Evolutionary conservation across 2,797 vertebrate genomes (phyloP), one percentile per base, ranked within the genome.

Genomic region (Oceanodroma leucorhoa): DNA sequence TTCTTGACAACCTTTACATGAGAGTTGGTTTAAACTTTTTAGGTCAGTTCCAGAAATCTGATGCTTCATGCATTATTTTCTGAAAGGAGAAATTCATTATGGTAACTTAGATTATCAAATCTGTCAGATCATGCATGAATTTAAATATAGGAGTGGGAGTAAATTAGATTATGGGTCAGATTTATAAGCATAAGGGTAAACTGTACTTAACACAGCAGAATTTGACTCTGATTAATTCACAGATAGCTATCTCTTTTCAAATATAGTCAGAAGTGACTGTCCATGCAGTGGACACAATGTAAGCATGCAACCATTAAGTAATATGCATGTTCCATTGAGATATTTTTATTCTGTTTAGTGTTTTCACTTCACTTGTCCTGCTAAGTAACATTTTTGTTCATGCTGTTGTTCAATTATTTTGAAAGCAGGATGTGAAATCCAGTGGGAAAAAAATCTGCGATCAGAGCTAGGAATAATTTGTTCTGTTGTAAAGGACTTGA

Each of bases 151-250:
- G 43, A 90, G 34, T 58, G 29, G 51, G 11, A 50, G 10, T 69
- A 81, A 76, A 83, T 83, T 76, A 62, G 73, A 81, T 93, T 65
- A 61, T 24, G 30, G 41, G 19, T 51, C 83, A 94, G 58, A 88
- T 83, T 86, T 86, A 38, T 61, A 85, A 78, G 51, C 45, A 71
- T 36, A 78, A 67, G 38, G 8, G 27, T 91, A 91, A 93, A 46
- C 17, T 36, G 45, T 18, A 57, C 27, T 81, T 88, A 78, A 67
- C 57, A 46, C 3, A 81, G 54, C 36, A 65, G 75, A 80, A 65
- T 66, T 64, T 82, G 13, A 36, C 4, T 30, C 51, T 79, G n/a
- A 86, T 75, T 75, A 93, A 77, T 70, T 85, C 48, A 76, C 19
- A 73, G 34, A 51, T 10, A 69, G 2, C 18, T 30, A 9, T 58